Evolutionary conservation across 2,888 invertebrate genomes (phyloP), one percentile per base, ranked within the genome.

Genomic region (Apodemia hepburni): DNA sequence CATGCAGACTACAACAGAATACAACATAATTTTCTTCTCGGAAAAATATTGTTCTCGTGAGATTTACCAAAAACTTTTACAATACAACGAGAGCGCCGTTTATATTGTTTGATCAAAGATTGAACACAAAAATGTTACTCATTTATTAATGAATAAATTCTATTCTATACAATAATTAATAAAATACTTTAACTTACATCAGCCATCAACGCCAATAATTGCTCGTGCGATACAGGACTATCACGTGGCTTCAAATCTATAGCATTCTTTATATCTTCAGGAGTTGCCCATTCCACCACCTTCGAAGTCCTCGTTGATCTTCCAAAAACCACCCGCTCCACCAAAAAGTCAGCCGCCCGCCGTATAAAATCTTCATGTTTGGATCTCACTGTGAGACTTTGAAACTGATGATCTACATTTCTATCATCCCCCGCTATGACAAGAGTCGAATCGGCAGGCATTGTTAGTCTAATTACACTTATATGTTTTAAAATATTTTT

Each of bases 211-310:
- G 93, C 85, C 60, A 96, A 75, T 1, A 98, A 88, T 64, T 94
- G 93, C 15, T 95, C 94, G 69, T 97, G 95, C 1, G 93, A 92
- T 47, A 93, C 92, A 5, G 94, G 93, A 8, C 91, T 83, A 11
- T 92, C 83, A 27, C 92, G 87, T 5, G 96, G 86, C 62, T 92
- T 85, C 73, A 97, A 91, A 76, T 97, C 95, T 61, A 97, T 93
- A 0, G 93, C 85, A 61, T 93, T 85, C 69, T 92, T 92, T 63
- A 98, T 88, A 59, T 95, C 94, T 35, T 94, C 93, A 0, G 98
- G 98, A 58, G 94, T 93, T 66, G 94, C 93, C 95, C 97, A 98
- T 72, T 97, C 95, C 61, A 97, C 93, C 5, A 98, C 97, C 79
- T 95, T 95, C 61, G 93, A 93, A 8, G 93, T 92, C 65, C 96